Evolutionary conservation across 2,797 vertebrate genomes (phyloP).

Genomic region (Arvicola amphibius): DNA sequence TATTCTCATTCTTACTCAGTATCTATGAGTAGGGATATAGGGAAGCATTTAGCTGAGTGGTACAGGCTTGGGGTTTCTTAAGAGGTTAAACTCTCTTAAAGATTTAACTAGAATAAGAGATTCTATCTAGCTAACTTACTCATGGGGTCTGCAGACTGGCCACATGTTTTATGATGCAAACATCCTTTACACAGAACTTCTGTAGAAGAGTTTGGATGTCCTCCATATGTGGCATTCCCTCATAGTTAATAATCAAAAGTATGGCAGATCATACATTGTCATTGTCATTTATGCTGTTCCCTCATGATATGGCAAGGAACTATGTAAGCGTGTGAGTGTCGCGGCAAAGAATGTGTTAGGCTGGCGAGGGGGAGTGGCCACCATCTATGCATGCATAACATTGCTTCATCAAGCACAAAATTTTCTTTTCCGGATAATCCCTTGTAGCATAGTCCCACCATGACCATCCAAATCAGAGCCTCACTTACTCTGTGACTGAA

Average conservation of each 20-base stretch:
- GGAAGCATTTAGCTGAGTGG: neutral
- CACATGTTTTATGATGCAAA: neutral
- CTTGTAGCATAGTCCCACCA: too few relatives aligned
- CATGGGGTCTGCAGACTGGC: neutral
- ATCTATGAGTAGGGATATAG: neutral
- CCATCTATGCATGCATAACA: accelerated
- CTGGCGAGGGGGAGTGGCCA: too few relatives aligned
- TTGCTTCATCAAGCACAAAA: neutral
- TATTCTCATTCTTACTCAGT: neutral
- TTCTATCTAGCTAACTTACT: neutral
- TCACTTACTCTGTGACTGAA: neutral
- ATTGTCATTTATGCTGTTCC: neutral
- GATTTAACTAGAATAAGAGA: neutral
- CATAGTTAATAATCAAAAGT: too few relatives aligned
- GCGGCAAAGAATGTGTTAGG: neutral
- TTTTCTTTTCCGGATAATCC: neutral
- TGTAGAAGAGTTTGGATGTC: too few relatives aligned
- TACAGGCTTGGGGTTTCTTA: neutral
- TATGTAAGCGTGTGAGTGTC: neutral
- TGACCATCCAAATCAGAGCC: neutral
- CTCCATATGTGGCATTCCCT: neutral
- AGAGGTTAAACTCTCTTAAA: neutral
- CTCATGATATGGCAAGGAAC: too few relatives aligned
- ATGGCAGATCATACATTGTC: neutral
- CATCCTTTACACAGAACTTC: neutral